Evolutionary conservation across 2,888 invertebrate species (phyloP), one percentile per base, ranked within the genome.

Genomic region (Volucella zonaria): DNA sequence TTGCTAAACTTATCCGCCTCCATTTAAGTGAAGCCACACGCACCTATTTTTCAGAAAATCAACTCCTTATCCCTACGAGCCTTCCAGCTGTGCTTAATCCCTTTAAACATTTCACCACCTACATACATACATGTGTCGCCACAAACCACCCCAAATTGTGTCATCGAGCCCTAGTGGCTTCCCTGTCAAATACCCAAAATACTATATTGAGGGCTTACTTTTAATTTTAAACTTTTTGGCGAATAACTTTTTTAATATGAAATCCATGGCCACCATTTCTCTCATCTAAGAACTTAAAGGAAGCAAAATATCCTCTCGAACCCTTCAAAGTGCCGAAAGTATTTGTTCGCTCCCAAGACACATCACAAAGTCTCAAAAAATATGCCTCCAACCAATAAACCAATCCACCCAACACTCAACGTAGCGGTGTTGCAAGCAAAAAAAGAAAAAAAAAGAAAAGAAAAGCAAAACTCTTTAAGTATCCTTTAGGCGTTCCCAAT

Each of bases 161-260:
- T 6, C 8, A 59, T 23, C 12, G 23, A 15, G 8, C 45, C 43
- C 54, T 42, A 56, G 15, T 45, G 43, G 45, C 31, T 4, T 43
- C 45, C 8, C 31, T 8, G 23, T 54, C 40, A 40, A 70, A 18
- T 58, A 54, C 12, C 40, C 12, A 43, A 38, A 23, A 56, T 14
- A n/a, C 47, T 47, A 61, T 54, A 47, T 38, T 38, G 1, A 10
- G 18, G 62, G 75, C 52, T 68, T 75, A 49, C 45, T 78, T 81
- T 81, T 75, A 54, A 64, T 74, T 75, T 68, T 42, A 45, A 75
- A 81, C 67, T 62, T 80, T 68, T 18, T 51, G 62, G 43, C 47
- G 54, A 18, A 62, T 80, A 81, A 81, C 80, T 81, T 81, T 81
- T 81, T 81, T 75, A 81, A 81, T 81, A 81, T 75, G 38, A 64